Base-by-base conservation (phyloP, 1,140 invertebrate species). In the Psix sp. region DNA sequence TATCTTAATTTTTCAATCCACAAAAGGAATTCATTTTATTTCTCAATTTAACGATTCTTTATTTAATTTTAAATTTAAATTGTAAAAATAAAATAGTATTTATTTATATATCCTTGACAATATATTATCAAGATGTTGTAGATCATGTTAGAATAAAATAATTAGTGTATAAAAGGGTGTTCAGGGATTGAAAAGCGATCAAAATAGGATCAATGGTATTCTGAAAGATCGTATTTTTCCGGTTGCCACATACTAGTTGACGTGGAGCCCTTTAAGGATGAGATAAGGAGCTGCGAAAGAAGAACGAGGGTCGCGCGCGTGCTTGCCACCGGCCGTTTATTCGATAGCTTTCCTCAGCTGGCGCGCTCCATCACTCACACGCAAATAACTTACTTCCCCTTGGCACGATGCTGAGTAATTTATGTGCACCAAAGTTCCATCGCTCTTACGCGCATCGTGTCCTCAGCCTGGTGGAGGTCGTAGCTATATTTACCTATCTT, bases 321-420 rank as follows among this genome's bases (percentile, higher is more conserved):
- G 74, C 70, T 70, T 62, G 68, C 65, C 67, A 72, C 67, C 52
- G 76, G 66, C 74, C 81, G 77, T 80, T 81, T 81, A 82, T 73
- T 78, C 77, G 65, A 78, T 78, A 76, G 76, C 76, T 82, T 82
- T 85, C 77, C 79, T 83, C 84, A 86, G 84, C 84, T 85, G 85
- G 81, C 82, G 78, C 83, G 82, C 84, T 86, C 86, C 83, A 84
- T 87, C 86, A 86, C 82, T 86, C 83, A 84, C 83, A 82, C 86
- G 82, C 83, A 86, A 87, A 87, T 86, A 87, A 87, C 86, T 86
- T 83, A 84, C 80, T 83, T 84, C 82, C 80, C 78, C 78, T 76
- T 75, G 56, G 74, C 59, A 75, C 73, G 77, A 78, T 60, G 74
- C 75, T 73, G 77, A 73, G 80, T 86, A 87, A 87, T 87, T 86